Base-by-base conservation (phyloP, 1,140 invertebrate species). In the Drosophila lacertosa region DNA sequence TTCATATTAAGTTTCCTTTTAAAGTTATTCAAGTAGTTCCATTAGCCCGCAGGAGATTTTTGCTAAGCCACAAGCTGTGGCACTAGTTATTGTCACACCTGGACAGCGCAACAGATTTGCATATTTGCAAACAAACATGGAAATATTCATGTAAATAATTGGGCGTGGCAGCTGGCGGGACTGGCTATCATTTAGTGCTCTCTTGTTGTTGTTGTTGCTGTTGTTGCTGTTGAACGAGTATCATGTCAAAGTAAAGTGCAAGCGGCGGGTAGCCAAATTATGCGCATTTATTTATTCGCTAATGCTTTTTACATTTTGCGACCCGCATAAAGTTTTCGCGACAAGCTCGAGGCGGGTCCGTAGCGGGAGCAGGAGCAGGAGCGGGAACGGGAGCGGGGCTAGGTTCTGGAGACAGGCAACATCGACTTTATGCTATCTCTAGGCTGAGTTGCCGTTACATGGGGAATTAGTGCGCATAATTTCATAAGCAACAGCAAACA, bases 381-480 rank as follows among this genome's bases (percentile, higher is more conserved):
- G n/a, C n/a, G n/a, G n/a, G n/a, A n/a, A n/a, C n/a, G n/a, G n/a
- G n/a, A n/a, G 13, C 33, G n/a, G n/a, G 9, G 59, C 40, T 11
- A n/a, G 11, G 29, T 16, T 45, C 40, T 55, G 2, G 33, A 59
- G 39, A 18, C 63, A 16, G 33, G 42, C 24, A 18, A 13, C 50
- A 45, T 57, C 40, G 35, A 35, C n/a, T 39, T 55, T 42, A 57
- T 54, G 65, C 64, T 66, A 63, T 74, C 71, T 65, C 54, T 75
- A 69, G 73, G 45, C 68, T 63, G 58, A 69, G 64, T 58, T 64
- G 45, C 47, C 65, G 73, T 81, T 86, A 77, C 81, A 77, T 86
- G 81, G 82, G 82, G 82, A 84, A 84, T 84, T 84, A 84, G 81
- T 84, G 81, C 69, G 81, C 81, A 84, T 86, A 86, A 84, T 84